Evolutionary conservation across 2,113 vertebrate genomes (phyloP).

Genomic region (Narcine bancroftii): DNA sequence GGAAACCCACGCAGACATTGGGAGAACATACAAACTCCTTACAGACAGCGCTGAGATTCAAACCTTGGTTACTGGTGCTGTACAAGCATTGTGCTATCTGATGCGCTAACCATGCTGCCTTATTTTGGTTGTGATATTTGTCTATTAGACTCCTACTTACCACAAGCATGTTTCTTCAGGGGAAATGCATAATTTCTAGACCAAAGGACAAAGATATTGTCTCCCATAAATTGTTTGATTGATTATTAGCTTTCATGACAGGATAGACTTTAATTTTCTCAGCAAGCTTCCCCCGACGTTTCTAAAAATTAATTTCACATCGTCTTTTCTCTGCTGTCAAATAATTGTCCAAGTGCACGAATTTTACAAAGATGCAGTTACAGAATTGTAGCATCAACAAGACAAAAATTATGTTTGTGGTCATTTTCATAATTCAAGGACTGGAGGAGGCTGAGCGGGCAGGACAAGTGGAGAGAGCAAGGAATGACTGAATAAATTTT

Average conservation of each 20-base stretch:
- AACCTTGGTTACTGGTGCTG: too few species aligned
- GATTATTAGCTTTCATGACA: conserved; percentile 10
- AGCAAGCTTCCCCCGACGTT: neutral
- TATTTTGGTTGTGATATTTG: neutral
- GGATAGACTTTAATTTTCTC: neutral
- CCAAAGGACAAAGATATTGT: neutral
- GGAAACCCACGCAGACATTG: too few species aligned
- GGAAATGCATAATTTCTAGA: neutral
- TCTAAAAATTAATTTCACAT: neutral
- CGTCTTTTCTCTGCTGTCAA: too few species aligned
- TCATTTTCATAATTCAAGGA: neutral
- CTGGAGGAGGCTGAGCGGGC: neutral
- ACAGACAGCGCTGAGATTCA: too few species aligned
- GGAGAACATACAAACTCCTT: too few species aligned
- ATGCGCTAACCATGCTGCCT: too few species aligned
- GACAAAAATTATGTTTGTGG: neutral
- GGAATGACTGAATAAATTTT: neutral
- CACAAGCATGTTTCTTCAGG: neutral
- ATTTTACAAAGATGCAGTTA: neutral
- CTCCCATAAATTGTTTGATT: neutral
- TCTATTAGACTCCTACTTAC: neutral
- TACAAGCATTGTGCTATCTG: too few species aligned
- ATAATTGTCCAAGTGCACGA: neutral
- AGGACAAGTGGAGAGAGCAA: neutral
- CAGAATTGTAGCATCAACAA: neutral